Base-by-base conservation (phyloP, 1,140 invertebrate species). In the Saxidomus purpurata region DNA sequence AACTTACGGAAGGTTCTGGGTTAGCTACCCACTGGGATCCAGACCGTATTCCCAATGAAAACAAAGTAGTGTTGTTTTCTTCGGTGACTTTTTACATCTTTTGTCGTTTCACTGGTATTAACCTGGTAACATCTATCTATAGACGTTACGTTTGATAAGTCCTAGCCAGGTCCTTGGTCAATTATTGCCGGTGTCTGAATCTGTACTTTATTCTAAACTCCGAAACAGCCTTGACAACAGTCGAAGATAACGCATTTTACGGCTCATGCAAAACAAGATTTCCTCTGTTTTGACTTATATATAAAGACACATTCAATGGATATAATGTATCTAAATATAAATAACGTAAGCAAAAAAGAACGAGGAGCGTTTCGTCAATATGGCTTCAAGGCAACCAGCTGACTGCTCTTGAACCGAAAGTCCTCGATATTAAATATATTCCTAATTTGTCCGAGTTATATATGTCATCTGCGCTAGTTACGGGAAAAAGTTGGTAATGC, bases 211-310 rank as follows among this genome's bases (percentile, higher is more conserved):
- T n/a, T n/a, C n/a, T n/a, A n/a, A n/a, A n/a, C n/a, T n/a, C n/a
- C n/a, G n/a, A n/a, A n/a, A n/a, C n/a, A n/a, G n/a, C n/a, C n/a
- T n/a, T n/a, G n/a, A 90, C 83, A 17, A 85, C 79, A 0, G 74
- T 92, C 15, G 87, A 91, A 34, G 90, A 92, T 34, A 83, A 89
- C 47, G 91, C 91, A 4, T 92, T 92, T 47, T 84, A 84, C 43
- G 90, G 91, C 11, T 79, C 91, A 91, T 89, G 85, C 38, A 90
- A 28, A 80, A 89, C 31, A 67, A 90, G 31, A 89, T 92, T 13
- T 87, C 69, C 22, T 90, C 90, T 28, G 61, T 36, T n/a, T 71
- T 92, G 43, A 91, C 91, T 17, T n/a, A n/a, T n/a, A n/a, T n/a
- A n/a, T n/a, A 91, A 91, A 13, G n/a, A 74, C 36, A 92, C 91